Evolutionary conservation across 1,140 invertebrate species (phyloP).

Genomic region (Babylonia areolata): DNA sequence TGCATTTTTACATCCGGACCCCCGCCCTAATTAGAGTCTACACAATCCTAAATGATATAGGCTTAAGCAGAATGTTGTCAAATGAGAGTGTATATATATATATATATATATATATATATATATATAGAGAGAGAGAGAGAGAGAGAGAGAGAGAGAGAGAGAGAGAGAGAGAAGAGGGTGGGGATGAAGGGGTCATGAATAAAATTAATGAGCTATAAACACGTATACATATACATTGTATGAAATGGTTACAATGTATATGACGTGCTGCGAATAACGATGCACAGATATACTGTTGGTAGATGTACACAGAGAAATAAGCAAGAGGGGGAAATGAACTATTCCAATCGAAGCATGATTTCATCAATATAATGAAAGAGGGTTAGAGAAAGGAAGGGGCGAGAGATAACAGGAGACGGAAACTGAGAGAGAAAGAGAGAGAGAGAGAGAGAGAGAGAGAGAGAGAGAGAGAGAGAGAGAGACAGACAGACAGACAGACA

Average conservation of each 20-base stretch:
- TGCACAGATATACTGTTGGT: no score
- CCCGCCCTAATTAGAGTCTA: no score
- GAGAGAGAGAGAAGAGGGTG: background rate
- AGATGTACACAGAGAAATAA: background rate
- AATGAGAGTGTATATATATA: no score
- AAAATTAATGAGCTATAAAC: background rate
- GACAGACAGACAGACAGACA: no score
- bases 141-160: background rate
- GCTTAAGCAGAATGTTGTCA: no score
- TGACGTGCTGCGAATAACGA: no score
- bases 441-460: background rate
- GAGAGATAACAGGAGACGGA: background rate
- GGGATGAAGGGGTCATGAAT: background rate
- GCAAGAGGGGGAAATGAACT: background rate
- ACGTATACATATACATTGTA: no score
- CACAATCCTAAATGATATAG: no score
- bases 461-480: no score
- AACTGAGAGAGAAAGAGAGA: constrained; percentile 9
- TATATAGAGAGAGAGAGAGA: background rate
- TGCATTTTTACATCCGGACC: no score
- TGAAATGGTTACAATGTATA: no score
- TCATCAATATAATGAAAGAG: background rate
- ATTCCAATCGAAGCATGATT: background rate
- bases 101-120: no score
- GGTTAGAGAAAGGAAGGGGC: constrained; percentile 16